phyloP scores from a whole-genome alignment of 2,888 invertebrate genomes.

The Drosophila mettleri region DNA sequence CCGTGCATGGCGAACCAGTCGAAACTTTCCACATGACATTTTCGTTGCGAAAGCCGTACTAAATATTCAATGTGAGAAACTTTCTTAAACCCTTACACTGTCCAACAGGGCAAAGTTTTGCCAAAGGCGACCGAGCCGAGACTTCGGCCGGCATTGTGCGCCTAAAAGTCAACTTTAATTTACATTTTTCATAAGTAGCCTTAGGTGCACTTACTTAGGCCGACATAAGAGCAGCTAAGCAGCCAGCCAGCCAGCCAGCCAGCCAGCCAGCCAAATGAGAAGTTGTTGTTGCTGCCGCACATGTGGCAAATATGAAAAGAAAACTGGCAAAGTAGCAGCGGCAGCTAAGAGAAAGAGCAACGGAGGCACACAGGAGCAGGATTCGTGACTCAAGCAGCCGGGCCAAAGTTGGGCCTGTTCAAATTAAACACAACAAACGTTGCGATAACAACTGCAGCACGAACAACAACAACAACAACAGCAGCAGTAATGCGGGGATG shows the following conservation, averaged over 20 bases:
- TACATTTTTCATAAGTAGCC: constrained; percentile 83
- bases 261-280: constrained; percentile 41
- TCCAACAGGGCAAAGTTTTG: constrained; percentile 27
- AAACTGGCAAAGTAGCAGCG: constrained; percentile 69
- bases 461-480: constrained; percentile 22
- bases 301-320: constrained; percentile 65
- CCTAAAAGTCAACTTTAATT: constrained; percentile 83
- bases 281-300: constrained; percentile 46
- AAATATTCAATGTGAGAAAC: constrained; percentile 54
- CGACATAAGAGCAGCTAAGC: constrained; percentile 65
- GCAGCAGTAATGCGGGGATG: constrained; percentile 2
- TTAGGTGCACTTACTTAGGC: constrained; percentile 83
- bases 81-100: constrained; percentile 50
- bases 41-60: constrained; percentile 19
- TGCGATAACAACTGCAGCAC: constrained; percentile 21
- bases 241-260: constrained; percentile 27
- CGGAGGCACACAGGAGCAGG: constrained; percentile 20
- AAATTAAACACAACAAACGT: constrained; percentile 53
- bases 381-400: constrained; percentile 55
- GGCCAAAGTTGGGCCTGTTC: constrained; percentile 56
- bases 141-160: constrained; percentile 47
- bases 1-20: constrained; percentile 57
- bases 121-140: constrained; percentile 1
- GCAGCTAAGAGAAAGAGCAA: background rate
- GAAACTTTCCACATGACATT: constrained; percentile 61